Base-by-base conservation (phyloP, 2,797 vertebrate genomes). In the Sebastes vulpes region DNA sequence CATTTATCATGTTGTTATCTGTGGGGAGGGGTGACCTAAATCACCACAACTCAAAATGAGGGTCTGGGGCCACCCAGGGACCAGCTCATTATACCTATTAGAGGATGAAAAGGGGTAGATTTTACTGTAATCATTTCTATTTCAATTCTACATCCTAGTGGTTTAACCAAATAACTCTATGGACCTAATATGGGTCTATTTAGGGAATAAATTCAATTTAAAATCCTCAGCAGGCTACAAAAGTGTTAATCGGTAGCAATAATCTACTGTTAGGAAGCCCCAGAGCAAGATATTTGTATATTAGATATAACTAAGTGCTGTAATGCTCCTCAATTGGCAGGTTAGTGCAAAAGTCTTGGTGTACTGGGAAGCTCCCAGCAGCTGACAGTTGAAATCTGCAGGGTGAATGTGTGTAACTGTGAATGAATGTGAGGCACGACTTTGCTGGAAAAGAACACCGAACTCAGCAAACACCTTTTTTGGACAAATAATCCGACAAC, bases 351-450 rank as follows among this genome's bases (percentile, higher is more conserved):
- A 38, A 57, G 23, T 32, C 18, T 32, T 31, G 31, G 11, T 16
- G 20, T 6, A 31, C 48, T 32, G n/a, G 29, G 38, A 66, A 42
- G 52, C 26, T 23, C n/a, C 31, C 28, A 14, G 65, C 25, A 35
- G 28, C 72, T 63, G 65, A 57, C n/a, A 42, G 71, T 1, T 12
- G 57, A 46, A 46, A 57, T 58, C 20, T 50, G 38, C 3, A 3
- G 26, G 50, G 26, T 46, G 21, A 53, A 21, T 42, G 3, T 50
- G 59, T 31, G 60, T 18, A 75, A 67, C 65, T 78, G 66, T 75
- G 71, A 84, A 57, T 28, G 65, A 71, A 65, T 46, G 68, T 66
- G 79, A 86, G 73, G 54, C 71, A 78, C 68, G 42, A 57, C 74
- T 75, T 50, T 21, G 31, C 28, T 21, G 20, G 54, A 77, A 70